These are phyloP conservation scores for Tympanuchus pallidicinctus DNA, from an alignment of 2,113 vertebrate species.

Conservation along the genomic window DNA sequence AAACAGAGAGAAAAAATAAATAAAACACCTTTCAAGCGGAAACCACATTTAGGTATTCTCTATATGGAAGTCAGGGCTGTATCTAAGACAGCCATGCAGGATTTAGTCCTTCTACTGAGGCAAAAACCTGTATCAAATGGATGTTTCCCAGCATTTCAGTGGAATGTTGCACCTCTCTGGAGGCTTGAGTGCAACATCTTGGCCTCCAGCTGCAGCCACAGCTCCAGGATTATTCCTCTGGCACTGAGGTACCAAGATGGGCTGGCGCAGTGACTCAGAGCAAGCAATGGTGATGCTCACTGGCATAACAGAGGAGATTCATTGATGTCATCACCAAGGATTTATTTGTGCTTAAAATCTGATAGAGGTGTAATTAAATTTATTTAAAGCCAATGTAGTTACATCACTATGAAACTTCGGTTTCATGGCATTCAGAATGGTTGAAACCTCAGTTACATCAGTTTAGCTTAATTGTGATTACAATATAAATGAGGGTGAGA, in stretches of 20 bases:
- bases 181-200: conserved; percentile 33
- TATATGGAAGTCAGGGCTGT: neutral
- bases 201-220: conserved; percentile 24
- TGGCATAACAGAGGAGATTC: neutral
- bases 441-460: neutral
- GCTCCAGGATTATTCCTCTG: conserved; percentile 36
- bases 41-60: conserved; percentile 24
- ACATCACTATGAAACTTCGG: neutral
- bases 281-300: neutral
- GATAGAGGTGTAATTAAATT: neutral
- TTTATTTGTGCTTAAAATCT: neutral
- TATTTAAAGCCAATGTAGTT: neutral
- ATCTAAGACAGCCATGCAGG: neutral
- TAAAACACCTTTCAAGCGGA: conserved; percentile 23
- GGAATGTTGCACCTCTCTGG: conserved; percentile 27
- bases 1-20: conserved; percentile 16
- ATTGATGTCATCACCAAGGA: neutral
- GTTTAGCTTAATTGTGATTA: neutral
- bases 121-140: neutral
- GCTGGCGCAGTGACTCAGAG: neutral
- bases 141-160: conserved; percentile 50
- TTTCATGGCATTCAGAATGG: neutral
- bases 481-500: neutral
- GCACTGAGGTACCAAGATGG: fast-evolving
- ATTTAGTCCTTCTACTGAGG: conserved; percentile 20